These are phyloP conservation scores for Drosophila leonis DNA, from an alignment of 2,888 invertebrate genomes.

Conservation along the genomic window DNA sequence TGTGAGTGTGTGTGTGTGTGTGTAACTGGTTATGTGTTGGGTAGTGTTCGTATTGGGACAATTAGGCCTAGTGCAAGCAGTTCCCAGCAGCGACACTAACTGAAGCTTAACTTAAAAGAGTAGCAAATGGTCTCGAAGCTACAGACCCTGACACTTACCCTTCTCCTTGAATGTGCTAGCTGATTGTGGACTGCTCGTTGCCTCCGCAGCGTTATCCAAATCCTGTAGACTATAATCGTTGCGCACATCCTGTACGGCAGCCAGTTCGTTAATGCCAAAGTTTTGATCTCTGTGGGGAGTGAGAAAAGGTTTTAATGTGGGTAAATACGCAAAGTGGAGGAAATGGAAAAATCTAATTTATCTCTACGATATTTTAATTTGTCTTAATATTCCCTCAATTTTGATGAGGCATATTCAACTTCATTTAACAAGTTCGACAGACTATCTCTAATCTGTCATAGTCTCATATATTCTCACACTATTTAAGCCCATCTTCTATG, in stretches of 20 bases:
- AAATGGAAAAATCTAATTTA: neutral
- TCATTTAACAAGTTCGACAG: constrained; percentile 1
- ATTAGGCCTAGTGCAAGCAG: constrained; percentile 77
- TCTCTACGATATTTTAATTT: neutral
- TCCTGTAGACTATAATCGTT: constrained; percentile 89
- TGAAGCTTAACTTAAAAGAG: constrained; percentile 57
- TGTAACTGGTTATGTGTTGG: constrained; percentile 32
- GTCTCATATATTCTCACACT: neutral
- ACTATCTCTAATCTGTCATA: neutral
- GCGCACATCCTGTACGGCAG: constrained; percentile 86
- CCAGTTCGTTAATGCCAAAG: constrained; percentile 87
- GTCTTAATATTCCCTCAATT: neutral
- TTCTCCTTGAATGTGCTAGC: constrained; percentile 88
- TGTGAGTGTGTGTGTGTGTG: constrained; percentile 20
- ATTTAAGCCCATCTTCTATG: neutral
- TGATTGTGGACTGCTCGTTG: constrained; percentile 84
- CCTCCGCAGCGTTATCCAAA: constrained; percentile 84
- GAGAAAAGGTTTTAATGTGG: neutral
- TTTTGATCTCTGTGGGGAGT: constrained; percentile 86
- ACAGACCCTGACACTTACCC: constrained; percentile 86
- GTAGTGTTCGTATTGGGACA: constrained; percentile 29
- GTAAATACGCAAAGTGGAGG: neutral
- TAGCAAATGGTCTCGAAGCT: neutral
- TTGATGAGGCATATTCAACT: neutral
- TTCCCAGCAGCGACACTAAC: constrained; percentile 72